phyloP scores from a whole-genome alignment of 2,113 vertebrate genomes.

The Silurus meridionalis region DNA sequence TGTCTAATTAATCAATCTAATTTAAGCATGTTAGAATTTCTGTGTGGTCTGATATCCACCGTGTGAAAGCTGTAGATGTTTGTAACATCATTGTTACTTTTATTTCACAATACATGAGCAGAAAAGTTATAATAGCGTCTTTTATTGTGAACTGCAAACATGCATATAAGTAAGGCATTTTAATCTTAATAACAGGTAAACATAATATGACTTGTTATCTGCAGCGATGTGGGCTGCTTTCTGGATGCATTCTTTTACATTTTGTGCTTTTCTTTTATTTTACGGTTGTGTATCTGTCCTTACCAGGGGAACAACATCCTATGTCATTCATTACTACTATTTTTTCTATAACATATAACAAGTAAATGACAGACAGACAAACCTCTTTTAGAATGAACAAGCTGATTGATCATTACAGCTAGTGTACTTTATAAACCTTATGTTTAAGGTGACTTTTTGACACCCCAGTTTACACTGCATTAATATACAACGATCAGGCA shows the following conservation, averaged over 20 bases:
- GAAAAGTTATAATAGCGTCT: background rate
- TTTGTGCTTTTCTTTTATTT: background rate
- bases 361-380: background rate
- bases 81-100: background rate
- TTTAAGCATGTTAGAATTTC: background rate
- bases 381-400: background rate
- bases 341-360: background rate
- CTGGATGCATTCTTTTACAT: background rate
- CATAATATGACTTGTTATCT: background rate
- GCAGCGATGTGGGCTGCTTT: background rate
- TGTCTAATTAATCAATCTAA: background rate
- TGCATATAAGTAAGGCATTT: background rate
- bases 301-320: background rate
- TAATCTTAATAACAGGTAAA: background rate
- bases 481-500: too few relatives aligned
- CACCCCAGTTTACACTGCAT: too few relatives aligned
- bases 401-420: background rate
- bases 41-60: background rate
- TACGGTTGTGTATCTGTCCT: background rate
- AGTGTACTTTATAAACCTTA: background rate
- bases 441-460: background rate
- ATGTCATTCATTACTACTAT: background rate
- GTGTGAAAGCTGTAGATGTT: background rate
- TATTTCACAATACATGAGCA: background rate
- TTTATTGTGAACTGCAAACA: background rate